Base-by-base conservation (phyloP, 2,797 vertebrate genomes). In the Rhabdomys pumilio region DNA sequence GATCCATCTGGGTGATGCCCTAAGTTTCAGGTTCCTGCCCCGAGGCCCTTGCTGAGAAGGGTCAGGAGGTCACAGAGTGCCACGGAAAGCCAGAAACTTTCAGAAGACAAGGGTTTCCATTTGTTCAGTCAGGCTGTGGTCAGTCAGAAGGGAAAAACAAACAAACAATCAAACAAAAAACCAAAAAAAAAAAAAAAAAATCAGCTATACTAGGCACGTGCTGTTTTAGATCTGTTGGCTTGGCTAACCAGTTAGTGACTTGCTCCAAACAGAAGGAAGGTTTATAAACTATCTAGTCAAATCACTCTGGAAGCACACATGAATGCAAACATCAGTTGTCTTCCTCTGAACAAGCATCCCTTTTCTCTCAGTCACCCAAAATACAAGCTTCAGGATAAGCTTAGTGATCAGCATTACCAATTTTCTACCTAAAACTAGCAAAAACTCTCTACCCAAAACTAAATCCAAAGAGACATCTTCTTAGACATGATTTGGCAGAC, bases 21-120 rank as follows among this genome's bases (percentile, higher is more conserved):
- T 3, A 94, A 94, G 57, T 89, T 96, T 93, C 80, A 47, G n/a
- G 31, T 55, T 65, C 59, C 29, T 94, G 55, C 93, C 55, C 55
- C 1, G 10, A 84, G 12, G 44, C 34, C 26, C 15, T 31, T 65
- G 29, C 63, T 65, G 63, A 72, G 65, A n/a, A 4, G 63, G 84
- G 88, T 75, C 47, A 93, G 75, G 69, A 86, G 41, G 47, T 93
- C 75, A 83, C 4, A 53, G 53, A 31, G 29, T 38, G 13, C 44
- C 67, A 91, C 26, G 14, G 61, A 65, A 89, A 91, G 53, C 5
- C 73, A 85, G 65, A 89, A 82, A 50, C 38, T 84, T 59, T 72
- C 13, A 38, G 84, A 95, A 84, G 61, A 47, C 20, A 50, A 10
- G 50, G 50, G 50, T 50, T 50, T 50, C 50, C 50, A 50, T 50